Evolutionary conservation across 92 coral and sea anemone genomes (phyloP).

Genomic region (Phenganax subtilis): DNA sequence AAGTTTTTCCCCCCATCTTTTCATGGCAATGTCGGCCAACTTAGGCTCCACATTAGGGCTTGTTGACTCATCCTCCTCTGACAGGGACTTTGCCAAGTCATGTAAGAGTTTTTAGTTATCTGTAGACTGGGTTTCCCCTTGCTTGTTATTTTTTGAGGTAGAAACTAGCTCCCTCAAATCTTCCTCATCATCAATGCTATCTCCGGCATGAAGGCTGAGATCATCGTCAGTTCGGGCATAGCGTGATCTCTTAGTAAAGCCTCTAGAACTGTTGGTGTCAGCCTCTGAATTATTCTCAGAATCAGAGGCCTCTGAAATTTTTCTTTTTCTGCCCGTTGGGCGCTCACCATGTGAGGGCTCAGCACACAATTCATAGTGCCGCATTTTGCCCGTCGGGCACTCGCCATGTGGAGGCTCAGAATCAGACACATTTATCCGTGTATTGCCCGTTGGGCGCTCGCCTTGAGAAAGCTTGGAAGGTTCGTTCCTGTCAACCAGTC

Average conservation of each 20-base stretch:
- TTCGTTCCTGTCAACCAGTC: too few species aligned
- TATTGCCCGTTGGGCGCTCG: too few species aligned
- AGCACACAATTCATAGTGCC: too few species aligned
- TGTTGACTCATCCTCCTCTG: conserved; percentile 42
- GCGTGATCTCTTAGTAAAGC: not conserved
- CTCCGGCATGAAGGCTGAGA: not conserved
- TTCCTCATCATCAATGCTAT: conserved; percentile 5
- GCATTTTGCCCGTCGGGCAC: conserved; percentile 6
- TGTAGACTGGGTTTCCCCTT: not conserved
- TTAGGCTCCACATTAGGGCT: conserved; percentile 38
- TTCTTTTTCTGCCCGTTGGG: too few species aligned
- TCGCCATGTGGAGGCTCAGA: conserved; percentile 20
- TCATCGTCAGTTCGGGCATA: not conserved
- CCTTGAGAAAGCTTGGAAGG: too few species aligned
- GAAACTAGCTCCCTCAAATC: not conserved
- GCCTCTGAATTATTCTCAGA: not conserved
- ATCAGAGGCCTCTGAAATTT: too few species aligned
- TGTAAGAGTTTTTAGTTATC: not conserved
- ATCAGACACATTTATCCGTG: too few species aligned
- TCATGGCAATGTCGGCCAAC: conserved; percentile 49
- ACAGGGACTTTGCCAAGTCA: conserved; percentile 19
- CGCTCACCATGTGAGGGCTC: too few species aligned
- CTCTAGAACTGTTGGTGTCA: not conserved
- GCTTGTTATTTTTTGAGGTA: not conserved
- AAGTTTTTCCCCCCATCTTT: conserved; percentile 49